Evolutionary conservation across 2,888 invertebrate species (phyloP), one percentile per base, ranked within the genome.

Genomic region (Marasmarcha lunaedactyla): DNA sequence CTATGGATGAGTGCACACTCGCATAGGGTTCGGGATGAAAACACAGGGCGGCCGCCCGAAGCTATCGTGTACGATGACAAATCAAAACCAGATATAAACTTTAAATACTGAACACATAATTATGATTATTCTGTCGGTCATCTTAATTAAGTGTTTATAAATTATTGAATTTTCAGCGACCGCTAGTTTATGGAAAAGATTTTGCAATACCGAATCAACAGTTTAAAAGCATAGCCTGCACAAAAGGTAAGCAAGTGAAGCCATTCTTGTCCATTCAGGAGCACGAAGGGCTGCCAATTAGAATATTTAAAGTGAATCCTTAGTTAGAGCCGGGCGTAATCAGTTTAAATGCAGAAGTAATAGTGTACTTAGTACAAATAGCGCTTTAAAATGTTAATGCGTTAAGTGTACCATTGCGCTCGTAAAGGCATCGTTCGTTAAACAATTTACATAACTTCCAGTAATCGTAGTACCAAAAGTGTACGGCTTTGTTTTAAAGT

Each of bases 341-440:
- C 68, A 70, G 68, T 70, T 66, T 70, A 65, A 73, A 70, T 64
- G 70, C 58, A 62, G 50, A 61, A 69, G 63, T 73, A 74, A 78
- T 73, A 71, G 71, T 72, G 64, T 70, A 63, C 68, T 71, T 70
- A 65, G 64, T 62, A 62, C 65, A 68, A 72, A 73, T 70, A 68
- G 67, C 63, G 63, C 59, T 68, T 70, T 73, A 66, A 20, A 71
- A 76, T 70, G 73, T 67, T 70, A 76, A 72, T 71, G 67, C 57
- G 51, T 63, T 64, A 67, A 74, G 71, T 71, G 69, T 65, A 63
- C 67, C 65, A 62, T 70, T 57, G 66, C 60, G 57, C 51, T 50
- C 49, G 60, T 58, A 63, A 66, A 59, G 60, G 63, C 55, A 58
- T 49, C 63, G 62, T 69, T 70, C 60, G 66, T 71, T 69, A 66